phyloP scores from a whole-genome alignment of 2,888 invertebrate genomes.

The Athripsodes cinereus region DNA sequence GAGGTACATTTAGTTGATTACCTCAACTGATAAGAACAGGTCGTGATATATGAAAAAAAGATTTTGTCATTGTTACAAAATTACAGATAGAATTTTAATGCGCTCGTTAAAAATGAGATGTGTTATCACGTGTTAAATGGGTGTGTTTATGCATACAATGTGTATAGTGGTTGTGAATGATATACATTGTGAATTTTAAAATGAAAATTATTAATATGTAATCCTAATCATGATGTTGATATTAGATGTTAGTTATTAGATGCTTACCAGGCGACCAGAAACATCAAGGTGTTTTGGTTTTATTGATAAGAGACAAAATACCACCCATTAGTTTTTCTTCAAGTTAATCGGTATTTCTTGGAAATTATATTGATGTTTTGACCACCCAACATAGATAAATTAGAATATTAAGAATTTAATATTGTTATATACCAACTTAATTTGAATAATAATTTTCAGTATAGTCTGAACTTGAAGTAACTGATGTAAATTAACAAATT shows the following conservation, averaged over 20 bases:
- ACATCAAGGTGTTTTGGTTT: no score
- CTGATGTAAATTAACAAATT: no score
- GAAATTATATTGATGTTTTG: not conserved
- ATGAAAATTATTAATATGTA: not conserved
- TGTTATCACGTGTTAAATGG: slow-evolving; percentile 13
- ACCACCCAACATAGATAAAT: not conserved
- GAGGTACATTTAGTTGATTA: not conserved
- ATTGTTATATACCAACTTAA: no score
- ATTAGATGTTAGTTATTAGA: not conserved
- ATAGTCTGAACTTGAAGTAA: no score
- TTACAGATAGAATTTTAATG: slow-evolving; percentile 24
- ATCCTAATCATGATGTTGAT: not conserved
- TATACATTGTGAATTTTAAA: not conserved
- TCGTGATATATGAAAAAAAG: slow-evolving; percentile 2
- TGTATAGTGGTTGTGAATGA: no score
- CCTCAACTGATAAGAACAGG: slow-evolving; percentile 1
- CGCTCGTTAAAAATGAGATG: slow-evolving; percentile 13
- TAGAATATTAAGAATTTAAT: no score
- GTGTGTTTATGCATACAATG: slow-evolving; percentile 10
- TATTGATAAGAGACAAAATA: not conserved
- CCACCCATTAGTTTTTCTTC: not conserved
- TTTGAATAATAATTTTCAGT: no score
- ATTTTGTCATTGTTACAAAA: slow-evolving; percentile 17
- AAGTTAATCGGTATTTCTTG: not conserved
- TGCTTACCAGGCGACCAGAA: not conserved